A percentile compares a stretch with the other conserved stretches of the same genome.
Conservation (phyloP, 1,140 invertebrate species). For the Luehdorfia chinensis region DNA sequence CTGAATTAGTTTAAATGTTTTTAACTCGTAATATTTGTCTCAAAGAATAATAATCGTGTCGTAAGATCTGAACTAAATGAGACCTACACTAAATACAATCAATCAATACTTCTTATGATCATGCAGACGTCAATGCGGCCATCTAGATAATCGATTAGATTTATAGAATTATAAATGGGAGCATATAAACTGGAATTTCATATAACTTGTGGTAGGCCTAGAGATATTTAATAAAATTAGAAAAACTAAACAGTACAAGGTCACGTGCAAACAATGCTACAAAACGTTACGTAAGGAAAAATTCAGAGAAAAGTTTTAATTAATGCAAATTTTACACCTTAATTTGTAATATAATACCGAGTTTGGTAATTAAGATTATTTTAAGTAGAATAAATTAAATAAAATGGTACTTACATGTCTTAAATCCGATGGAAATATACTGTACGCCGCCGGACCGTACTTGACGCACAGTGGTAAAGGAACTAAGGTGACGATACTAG, state of each 20-base stretch:
- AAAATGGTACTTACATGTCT: slow-evolving; percentile 64
- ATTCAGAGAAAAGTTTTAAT: slow-evolving; percentile 2
- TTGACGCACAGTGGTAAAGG: slow-evolving; percentile 70
- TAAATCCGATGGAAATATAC: slow-evolving; percentile 59
- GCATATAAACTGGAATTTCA: slow-evolving; percentile 13
- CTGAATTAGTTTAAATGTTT: not conserved
- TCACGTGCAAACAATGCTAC: slow-evolving; percentile 71
- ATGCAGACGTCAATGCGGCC: slow-evolving; percentile 7
- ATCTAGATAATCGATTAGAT: slow-evolving; percentile 4
- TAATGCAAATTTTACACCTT: slow-evolving; percentile 4
- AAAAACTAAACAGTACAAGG: slow-evolving; percentile 55
- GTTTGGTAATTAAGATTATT: not conserved
- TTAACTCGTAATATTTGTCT: too few species aligned
- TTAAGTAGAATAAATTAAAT: slow-evolving; percentile 3
- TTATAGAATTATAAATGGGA: slow-evolving; percentile 2
- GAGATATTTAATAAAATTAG: slow-evolving; percentile 22
- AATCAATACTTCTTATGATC: slow-evolving; percentile 12
- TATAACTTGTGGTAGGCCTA: slow-evolving; percentile 6
- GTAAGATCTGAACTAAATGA: too few species aligned
- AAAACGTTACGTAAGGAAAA: slow-evolving; percentile 70
- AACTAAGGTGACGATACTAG: slow-evolving; percentile 44
- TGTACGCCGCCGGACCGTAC: slow-evolving; percentile 67
- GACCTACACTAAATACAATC: too few species aligned
- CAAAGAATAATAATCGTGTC: too few species aligned
- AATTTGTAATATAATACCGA: slow-evolving; percentile 5